These are phyloP conservation scores for Leptestheria dahalacensis DNA, from an alignment of 1,140 invertebrate genomes.

Conservation along the genomic window DNA sequence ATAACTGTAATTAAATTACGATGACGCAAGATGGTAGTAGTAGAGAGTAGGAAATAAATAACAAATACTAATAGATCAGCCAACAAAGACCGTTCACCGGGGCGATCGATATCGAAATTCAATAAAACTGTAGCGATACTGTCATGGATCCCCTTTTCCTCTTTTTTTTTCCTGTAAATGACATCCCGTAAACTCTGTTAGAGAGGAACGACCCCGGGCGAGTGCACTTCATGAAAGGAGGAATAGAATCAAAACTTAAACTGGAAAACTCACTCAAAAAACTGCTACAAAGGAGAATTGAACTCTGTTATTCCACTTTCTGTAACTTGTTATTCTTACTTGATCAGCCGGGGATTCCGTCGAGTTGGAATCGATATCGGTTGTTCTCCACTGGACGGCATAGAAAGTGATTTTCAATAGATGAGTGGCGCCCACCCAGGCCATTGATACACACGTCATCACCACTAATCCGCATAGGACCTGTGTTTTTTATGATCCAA, in stretches of 20 bases:
- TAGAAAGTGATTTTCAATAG: constrained; percentile 73
- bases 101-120: no score
- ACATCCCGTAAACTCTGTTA: no score
- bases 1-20: constrained; percentile 15
- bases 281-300: background rate
- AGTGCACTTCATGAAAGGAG: no score
- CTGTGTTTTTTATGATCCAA: background rate
- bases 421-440: constrained; percentile 79
- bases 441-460: constrained; percentile 60
- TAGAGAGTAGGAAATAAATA: no score
- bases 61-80: no score
- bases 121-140: no score
- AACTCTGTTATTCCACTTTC: background rate
- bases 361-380: background rate
- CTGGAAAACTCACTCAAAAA: background rate
- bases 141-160: no score
- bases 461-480: constrained; percentile 66
- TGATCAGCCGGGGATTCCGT: background rate
- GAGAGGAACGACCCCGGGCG: no score
- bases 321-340: background rate
- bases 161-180: no score
- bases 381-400: constrained; percentile 20
- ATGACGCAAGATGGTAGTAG: background rate
- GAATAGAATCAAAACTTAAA: background rate
- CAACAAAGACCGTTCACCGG: no score